These are phyloP conservation scores for Eupithecia subfuscata DNA, from an alignment of 2,888 invertebrate genomes.

Conservation along the genomic window DNA sequence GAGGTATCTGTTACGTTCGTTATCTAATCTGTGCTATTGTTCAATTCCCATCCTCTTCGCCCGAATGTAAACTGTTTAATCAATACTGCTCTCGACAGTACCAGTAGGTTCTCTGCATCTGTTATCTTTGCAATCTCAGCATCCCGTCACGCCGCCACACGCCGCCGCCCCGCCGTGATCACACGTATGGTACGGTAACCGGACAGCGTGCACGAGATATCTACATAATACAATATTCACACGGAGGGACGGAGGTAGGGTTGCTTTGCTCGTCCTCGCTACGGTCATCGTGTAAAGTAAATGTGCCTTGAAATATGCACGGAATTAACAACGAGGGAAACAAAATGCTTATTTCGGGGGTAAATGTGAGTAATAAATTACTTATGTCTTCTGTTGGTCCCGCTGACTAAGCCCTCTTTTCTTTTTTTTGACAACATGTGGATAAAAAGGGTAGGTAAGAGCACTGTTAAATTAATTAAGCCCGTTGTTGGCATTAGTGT, in stretches of 20 bases:
- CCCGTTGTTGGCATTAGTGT: background rate
- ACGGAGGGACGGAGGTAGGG: slow-evolving; percentile 31
- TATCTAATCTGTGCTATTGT: no score
- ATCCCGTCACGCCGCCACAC: slow-evolving; percentile 32
- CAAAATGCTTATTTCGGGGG: background rate
- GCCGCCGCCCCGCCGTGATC: slow-evolving; percentile 26
- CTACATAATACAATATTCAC: slow-evolving; percentile 47
- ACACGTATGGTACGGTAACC: slow-evolving; percentile 25
- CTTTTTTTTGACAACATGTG: background rate
- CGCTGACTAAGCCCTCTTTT: background rate
- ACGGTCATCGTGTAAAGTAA: background rate
- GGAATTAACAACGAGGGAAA: slow-evolving; percentile 9
- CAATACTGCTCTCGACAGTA: no score
- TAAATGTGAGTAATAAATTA: background rate
- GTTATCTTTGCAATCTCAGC: slow-evolving; percentile 28
- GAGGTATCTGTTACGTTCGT: no score
- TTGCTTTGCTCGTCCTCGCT: slow-evolving; percentile 25
- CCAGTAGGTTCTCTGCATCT: no score
- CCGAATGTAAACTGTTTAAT: background rate
- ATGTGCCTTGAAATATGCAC: slow-evolving; percentile 14
- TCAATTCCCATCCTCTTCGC: background rate
- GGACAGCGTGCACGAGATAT: slow-evolving; percentile 39
- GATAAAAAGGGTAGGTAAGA: background rate
- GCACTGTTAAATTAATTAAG: background rate
- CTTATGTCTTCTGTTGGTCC: background rate